Percentiles rank a stretch among this genome's conserved stretches.
These are phyloP conservation scores for Ptilodon capucinus DNA, from an alignment of 2,888 invertebrate genomes.

Conservation along the genomic window DNA sequence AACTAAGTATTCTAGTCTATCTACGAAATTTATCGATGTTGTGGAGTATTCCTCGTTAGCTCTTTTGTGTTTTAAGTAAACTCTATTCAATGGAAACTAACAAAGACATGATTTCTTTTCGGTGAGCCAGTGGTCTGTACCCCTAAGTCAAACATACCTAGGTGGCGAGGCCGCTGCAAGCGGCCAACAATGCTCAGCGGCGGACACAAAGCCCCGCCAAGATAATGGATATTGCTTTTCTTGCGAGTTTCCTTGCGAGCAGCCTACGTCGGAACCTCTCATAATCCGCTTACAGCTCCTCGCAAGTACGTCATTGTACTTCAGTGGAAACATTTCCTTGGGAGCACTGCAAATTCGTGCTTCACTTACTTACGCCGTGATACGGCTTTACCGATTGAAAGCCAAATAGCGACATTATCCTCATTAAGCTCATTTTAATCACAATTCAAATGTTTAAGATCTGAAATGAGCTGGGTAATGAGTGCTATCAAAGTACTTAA, in stretches of 20 bases:
- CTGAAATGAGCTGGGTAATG: background rate
- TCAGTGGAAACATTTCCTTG: conserved; percentile 67
- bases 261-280: conserved; percentile 78
- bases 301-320: conserved; percentile 68
- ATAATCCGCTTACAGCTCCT: conserved; percentile 77
- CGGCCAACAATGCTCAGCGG: conserved; percentile 64
- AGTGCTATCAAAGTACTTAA: background rate
- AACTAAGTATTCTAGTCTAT: background rate
- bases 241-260: conserved; percentile 79
- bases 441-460: conserved; percentile 11
- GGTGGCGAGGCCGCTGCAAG: conserved; percentile 48
- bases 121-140: conserved; percentile 40
- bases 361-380: conserved; percentile 48
- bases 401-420: conserved; percentile 30
- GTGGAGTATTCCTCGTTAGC: background rate
- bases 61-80: no score
- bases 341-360: conserved; percentile 46
- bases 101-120: conserved; percentile 29
- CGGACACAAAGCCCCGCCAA: conserved; percentile 69
- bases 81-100: background rate
- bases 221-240: conserved; percentile 82
- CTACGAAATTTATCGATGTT: background rate
- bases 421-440: conserved; percentile 20
- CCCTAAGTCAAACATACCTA: conserved; percentile 57
- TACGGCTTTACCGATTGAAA: conserved; percentile 47